Evolutionary conservation across 2,113 vertebrate genomes (phyloP).

Genomic region (Panthera tigris): DNA sequence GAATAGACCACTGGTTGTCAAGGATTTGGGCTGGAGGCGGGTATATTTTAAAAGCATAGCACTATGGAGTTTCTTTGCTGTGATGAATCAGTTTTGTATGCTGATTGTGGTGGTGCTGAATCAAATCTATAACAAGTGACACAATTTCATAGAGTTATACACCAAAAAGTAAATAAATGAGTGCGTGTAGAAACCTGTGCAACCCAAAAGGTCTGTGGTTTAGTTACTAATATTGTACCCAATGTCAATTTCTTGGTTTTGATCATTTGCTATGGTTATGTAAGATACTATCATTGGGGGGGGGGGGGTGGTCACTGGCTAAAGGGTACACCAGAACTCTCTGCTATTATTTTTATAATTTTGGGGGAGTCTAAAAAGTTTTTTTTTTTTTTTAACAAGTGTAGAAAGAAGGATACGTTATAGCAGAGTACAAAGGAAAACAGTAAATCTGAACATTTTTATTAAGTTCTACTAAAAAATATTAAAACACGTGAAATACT

Average conservation of each 20-base stretch:
- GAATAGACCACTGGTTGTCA: not conserved
- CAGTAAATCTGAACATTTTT: constrained; percentile 55
- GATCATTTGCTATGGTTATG: not conserved
- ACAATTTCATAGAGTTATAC: not conserved
- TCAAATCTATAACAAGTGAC: not conserved
- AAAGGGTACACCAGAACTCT: not conserved
- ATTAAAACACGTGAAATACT: constrained; percentile 53
- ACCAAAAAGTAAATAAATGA: not conserved
- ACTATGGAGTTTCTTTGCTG: not conserved
- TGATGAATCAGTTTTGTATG: not conserved
- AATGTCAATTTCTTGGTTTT: constrained; percentile 38
- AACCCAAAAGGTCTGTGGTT: not conserved
- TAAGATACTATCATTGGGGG: not conserved
- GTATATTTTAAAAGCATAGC: not conserved
- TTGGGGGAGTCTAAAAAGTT: not conserved
- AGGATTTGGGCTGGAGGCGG: not conserved
- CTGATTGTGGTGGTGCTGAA: not conserved
- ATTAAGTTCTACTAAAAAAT: constrained; percentile 67
- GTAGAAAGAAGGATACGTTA: not conserved
- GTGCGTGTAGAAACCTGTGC: not conserved
- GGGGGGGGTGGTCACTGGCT: not conserved
- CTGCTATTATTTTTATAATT: constrained; percentile 27
- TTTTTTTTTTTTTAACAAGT: not conserved
- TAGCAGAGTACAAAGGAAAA: constrained; percentile 20
- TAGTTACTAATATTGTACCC: not conserved